Evolutionary conservation across 2,113 vertebrate species (phyloP).

Genomic region (Ageneiosus marmoratus): DNA sequence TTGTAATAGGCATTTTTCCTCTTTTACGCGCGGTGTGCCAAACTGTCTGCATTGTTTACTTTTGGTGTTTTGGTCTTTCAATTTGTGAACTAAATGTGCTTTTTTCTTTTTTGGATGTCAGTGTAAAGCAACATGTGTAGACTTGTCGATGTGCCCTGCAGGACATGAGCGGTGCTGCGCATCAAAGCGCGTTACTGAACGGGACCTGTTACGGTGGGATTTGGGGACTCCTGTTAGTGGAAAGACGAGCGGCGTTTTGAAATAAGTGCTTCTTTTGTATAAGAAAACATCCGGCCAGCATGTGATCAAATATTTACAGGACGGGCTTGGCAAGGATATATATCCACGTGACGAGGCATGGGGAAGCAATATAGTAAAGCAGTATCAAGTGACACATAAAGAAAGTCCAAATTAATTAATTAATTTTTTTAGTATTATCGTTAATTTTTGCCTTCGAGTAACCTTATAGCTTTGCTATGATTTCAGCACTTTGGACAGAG

Average conservation of each 20-base stretch:
- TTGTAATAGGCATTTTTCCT: slow-evolving; percentile 3
- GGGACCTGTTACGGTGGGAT: slow-evolving; percentile 55
- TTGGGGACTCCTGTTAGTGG: slow-evolving; percentile 59
- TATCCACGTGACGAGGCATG: slow-evolving; percentile 86
- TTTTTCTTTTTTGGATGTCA: slow-evolving; percentile 55
- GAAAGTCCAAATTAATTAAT: slow-evolving; percentile 75
- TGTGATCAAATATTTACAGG: slow-evolving; percentile 89
- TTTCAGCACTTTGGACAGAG: slow-evolving; percentile 96
- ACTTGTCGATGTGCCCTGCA: slow-evolving; percentile 63
- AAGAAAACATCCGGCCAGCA: slow-evolving; percentile 81
- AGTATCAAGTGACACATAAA: slow-evolving; percentile 82
- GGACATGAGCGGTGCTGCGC: slow-evolving; percentile 57
- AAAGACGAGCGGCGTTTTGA: slow-evolving; percentile 59
- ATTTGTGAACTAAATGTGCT: slow-evolving; percentile 40
- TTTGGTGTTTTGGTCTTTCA: slow-evolving; percentile 45
- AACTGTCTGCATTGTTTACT: slow-evolving; percentile 49
- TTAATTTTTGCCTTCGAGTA: slow-evolving; percentile 64
- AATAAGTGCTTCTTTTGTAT: slow-evolving; percentile 67
- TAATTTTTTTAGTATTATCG: slow-evolving; percentile 23
- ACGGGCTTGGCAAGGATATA: slow-evolving; percentile 79
- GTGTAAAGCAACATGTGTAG: slow-evolving; percentile 74
- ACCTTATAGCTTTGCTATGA: slow-evolving; percentile 71
- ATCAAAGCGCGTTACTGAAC: slow-evolving; percentile 53
- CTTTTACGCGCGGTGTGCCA: slow-evolving; percentile 47
- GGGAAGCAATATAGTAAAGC: slow-evolving; percentile 78